A percentile compares a stretch with the other conserved stretches of the same genome.
These are phyloP conservation scores for Sphaerophoria rueppellii DNA, from an alignment of 2,888 invertebrate genomes.

Conservation along the genomic window DNA sequence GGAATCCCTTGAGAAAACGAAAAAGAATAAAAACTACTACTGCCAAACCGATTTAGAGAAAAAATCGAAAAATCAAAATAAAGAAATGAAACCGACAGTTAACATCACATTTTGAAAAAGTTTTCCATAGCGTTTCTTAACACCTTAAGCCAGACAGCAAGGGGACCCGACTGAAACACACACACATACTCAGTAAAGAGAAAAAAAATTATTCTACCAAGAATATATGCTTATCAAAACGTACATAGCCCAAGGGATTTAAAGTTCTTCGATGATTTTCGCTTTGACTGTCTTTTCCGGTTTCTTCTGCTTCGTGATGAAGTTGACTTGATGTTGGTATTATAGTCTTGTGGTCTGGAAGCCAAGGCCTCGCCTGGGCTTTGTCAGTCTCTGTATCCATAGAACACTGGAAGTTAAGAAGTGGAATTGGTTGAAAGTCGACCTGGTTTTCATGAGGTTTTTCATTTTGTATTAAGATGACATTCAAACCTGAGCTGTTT, in stretches of 20 bases:
- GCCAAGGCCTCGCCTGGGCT: background rate
- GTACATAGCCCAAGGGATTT: slow-evolving; percentile 68
- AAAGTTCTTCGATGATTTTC: slow-evolving; percentile 60
- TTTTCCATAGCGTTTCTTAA: background rate
- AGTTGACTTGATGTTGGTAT: slow-evolving; percentile 9
- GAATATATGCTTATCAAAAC: slow-evolving; percentile 53
- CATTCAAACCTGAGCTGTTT: slow-evolving; percentile 33
- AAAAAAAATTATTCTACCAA: slow-evolving; percentile 38
- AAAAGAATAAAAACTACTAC: background rate
- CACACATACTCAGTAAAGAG: slow-evolving; percentile 10
- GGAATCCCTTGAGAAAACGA: background rate
- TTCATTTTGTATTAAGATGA: slow-evolving; percentile 17
- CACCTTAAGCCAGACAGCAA: background rate
- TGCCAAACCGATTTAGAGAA: background rate
- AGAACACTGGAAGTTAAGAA: background rate
- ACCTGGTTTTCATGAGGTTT: slow-evolving; percentile 32
- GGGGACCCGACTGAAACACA: slow-evolving; percentile 8
- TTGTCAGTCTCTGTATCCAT: background rate
- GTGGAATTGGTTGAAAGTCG: slow-evolving; percentile 6
- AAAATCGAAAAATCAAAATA: background rate
- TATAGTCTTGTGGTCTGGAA: background rate
- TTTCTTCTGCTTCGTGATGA: slow-evolving; percentile 30
- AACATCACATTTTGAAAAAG: slow-evolving; percentile 43
- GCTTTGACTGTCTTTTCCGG: slow-evolving; percentile 56
- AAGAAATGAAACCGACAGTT: slow-evolving; percentile 28